Evolutionary conservation across 2,113 vertebrate genomes (phyloP).

Genomic region (Hemicordylus capensis): DNA sequence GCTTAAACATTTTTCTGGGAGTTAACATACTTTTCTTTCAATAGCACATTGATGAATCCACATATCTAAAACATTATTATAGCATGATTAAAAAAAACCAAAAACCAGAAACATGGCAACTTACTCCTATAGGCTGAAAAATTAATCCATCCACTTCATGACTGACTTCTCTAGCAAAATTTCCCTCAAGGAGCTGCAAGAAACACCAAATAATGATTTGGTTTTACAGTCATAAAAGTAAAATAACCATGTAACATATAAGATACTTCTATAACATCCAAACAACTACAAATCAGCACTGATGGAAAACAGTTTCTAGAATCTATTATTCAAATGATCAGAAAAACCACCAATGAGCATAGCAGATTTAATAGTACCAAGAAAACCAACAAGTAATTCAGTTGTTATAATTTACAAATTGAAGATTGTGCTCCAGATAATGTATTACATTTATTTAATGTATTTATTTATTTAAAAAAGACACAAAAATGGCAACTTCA

Average conservation of each 20-base stretch:
- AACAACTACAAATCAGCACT: neutral
- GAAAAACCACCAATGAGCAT: neutral
- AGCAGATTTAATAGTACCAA: neutral
- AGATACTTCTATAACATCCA: neutral
- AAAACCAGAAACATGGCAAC: constrained; percentile 58
- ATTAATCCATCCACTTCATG: constrained; percentile 98
- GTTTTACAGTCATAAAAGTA: constrained; percentile 37
- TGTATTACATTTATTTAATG: too few species aligned
- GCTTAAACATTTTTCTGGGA: neutral
- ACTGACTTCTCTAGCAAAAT: constrained; percentile 96
- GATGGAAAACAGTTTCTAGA: neutral
- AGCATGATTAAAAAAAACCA: constrained; percentile 16
- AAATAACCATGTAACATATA: constrained; percentile 1
- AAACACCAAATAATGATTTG: constrained; percentile 55
- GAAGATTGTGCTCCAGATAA: neutral
- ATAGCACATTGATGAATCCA: neutral
- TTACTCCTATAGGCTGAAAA: constrained; percentile 97
- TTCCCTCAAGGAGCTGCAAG: constrained; percentile 94
- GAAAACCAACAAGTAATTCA: neutral
- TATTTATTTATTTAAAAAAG: too few species aligned
- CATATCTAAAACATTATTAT: neutral
- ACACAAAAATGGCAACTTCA: too few species aligned
- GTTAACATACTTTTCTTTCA: neutral
- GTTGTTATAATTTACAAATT: neutral
- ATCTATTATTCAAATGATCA: neutral